Percentiles rank a stretch among this genome's conserved stretches.
phyloP scores from a whole-genome alignment of 2,113 vertebrate species.

The Phrynocephalus versicolor region DNA sequence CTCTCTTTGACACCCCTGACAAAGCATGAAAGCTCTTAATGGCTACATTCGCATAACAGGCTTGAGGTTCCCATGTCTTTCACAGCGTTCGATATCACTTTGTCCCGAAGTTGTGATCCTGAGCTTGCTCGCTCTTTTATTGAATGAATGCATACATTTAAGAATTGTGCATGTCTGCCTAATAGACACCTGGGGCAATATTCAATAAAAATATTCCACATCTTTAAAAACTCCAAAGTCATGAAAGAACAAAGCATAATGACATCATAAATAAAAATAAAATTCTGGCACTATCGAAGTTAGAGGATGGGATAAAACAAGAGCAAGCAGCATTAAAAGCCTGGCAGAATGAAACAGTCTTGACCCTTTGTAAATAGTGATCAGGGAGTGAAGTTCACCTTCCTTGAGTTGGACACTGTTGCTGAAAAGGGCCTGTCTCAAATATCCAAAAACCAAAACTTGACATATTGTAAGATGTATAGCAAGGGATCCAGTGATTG shows the following conservation, averaged over 20 bases:
- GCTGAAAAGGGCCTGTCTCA: neutral
- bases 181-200: neutral
- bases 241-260: neutral
- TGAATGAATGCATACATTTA: neutral
- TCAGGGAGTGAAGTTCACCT: neutral
- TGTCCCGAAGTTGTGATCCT: neutral
- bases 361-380: neutral
- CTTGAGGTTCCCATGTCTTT: slow-evolving; percentile 32
- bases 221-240: neutral
- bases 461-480: neutral
- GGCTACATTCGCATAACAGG: neutral
- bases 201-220: neutral
- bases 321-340: neutral
- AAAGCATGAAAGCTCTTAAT: slow-evolving; percentile 15
- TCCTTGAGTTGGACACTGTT: neutral
- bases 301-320: neutral
- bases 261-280: neutral
- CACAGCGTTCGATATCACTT: neutral
- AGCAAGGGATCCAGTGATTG: neutral
- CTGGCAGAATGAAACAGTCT: neutral
- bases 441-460: neutral
- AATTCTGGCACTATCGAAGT: neutral
- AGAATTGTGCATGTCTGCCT: neutral
- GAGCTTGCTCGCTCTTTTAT: neutral
- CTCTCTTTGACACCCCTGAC: slow-evolving; percentile 40